Percentiles rank a stretch among this genome's conserved stretches.
Conservation (phyloP, 2,888 invertebrate genomes). For the Coleophora flavipennella region DNA sequence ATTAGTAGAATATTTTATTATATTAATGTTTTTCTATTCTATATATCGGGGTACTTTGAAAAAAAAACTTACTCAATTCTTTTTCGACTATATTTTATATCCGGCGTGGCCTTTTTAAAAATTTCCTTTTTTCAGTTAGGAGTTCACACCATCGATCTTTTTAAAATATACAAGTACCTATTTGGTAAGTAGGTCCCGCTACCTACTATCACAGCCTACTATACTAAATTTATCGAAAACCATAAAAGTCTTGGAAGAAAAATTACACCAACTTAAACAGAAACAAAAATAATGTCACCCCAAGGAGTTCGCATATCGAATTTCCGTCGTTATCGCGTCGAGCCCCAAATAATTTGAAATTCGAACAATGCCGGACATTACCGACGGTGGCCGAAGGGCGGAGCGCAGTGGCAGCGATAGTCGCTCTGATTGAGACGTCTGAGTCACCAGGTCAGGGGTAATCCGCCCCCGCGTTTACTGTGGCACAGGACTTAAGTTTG, state of each 20-base stretch:
- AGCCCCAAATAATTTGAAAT: neutral
- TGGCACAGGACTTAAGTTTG: constrained; percentile 11
- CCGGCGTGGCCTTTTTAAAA: too few relatives aligned
- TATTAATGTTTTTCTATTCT: too few relatives aligned
- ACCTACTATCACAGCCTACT: too few relatives aligned
- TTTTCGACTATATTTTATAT: too few relatives aligned
- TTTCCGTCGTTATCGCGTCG: constrained; percentile 1
- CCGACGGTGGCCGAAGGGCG: constrained; percentile 23
- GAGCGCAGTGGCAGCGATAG: constrained; percentile 16
- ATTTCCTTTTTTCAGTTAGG: too few relatives aligned
- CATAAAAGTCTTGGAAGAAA: constrained; percentile 18
- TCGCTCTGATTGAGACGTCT: constrained; percentile 47
- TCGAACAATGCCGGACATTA: constrained; percentile 1
- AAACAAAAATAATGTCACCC: neutral
- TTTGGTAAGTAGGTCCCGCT: too few relatives aligned
- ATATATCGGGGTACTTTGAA: too few relatives aligned
- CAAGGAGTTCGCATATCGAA: neutral
- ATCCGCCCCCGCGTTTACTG: constrained; percentile 42
- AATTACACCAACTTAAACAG: constrained; percentile 1
- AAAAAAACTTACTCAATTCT: too few relatives aligned
- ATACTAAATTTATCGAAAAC: too few relatives aligned
- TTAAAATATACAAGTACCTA: too few relatives aligned
- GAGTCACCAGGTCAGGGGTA: constrained; percentile 62
- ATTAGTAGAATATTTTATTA: too few relatives aligned
- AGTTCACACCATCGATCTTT: too few relatives aligned